Evolutionary conservation across 2,113 vertebrate genomes (phyloP), one percentile per base, ranked within the genome.

Genomic region (Mormyrus lacerda): DNA sequence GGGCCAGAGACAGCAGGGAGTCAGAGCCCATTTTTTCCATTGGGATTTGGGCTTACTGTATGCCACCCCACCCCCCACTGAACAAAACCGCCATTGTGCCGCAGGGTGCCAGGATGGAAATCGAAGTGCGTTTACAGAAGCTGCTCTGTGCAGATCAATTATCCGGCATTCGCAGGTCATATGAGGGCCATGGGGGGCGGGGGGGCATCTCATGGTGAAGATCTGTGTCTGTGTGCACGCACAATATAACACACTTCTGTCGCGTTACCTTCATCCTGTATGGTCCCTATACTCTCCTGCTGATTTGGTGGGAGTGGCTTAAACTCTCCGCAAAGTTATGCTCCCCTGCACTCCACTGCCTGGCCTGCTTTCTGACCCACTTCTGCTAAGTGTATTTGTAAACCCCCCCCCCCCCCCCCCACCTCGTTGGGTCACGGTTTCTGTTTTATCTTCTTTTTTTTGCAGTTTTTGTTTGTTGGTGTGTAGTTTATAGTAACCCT

Each of bases 71-170:
- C 47, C 48, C 27, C 88, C 17, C 27, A 3, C 17, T 19, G 15
- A 42, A 65, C 87, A 94, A 92, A 91, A 87, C 91, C 58, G 2
- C 39, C 89, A 91, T 93, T 95, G 93, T 95, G 8, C 10, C 27
- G 13, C 90, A 61, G 92, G 86, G 91, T 93, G 91, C 91, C 90
- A 89, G 91, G 91, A 73, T 91, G 89, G 91, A 92, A 92, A 94
- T 92, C 90, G 39, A 93, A 93, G 93, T 92, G 89, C 91, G 90
- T 90, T 89, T 89, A 93, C 92, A 94, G 91, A 94, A 91, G 84
- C 87, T 89, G 79, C 89, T 92, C 92, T 92, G 90, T 94, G 92
- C 90, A 48, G 31, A 92, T 90, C 91, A 91, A 90, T 93, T 93
- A 92, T 82, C 90, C 85, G 47, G 51, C 27, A 50, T 91, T 91